Conservation (phyloP, 1,140 invertebrate genomes). For the Drosophila kohkoa region DNA sequence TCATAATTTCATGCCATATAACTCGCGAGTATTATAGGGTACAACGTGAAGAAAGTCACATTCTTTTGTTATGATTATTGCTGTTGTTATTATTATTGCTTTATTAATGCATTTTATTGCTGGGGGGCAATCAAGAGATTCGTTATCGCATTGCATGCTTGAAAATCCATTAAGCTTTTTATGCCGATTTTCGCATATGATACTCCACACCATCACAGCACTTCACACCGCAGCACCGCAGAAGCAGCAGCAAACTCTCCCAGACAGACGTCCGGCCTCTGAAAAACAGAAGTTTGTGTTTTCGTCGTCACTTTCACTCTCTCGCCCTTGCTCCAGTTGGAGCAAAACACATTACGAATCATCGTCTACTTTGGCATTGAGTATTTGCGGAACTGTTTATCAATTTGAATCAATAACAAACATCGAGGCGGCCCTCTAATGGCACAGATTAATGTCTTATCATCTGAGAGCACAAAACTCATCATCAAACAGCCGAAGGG, state of each 20-base stretch:
- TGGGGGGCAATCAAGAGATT: slow-evolving; percentile 42
- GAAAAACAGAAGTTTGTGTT: background rate
- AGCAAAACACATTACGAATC: slow-evolving; percentile 28
- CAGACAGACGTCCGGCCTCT: background rate
- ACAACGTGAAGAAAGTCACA: slow-evolving; percentile 2
- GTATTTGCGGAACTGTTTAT: slow-evolving; percentile 43
- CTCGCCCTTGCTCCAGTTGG: slow-evolving; percentile 49
- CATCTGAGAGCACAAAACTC: slow-evolving; percentile 11
- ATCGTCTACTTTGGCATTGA: background rate
- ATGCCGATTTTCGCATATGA: slow-evolving; percentile 39
- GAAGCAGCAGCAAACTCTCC: background rate
- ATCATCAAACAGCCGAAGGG: background rate
- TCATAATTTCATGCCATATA: background rate
- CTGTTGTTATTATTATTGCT: slow-evolving; percentile 53
- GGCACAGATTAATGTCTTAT: slow-evolving; percentile 55
- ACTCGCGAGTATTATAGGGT: slow-evolving; percentile 10
- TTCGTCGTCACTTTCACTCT: slow-evolving; percentile 39
- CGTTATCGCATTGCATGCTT: slow-evolving; percentile 45
- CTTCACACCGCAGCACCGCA: background rate
- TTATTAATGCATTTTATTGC: slow-evolving; percentile 56
- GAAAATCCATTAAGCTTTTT: slow-evolving; percentile 51
- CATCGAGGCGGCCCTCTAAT: slow-evolving; percentile 34
- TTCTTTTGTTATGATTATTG: slow-evolving; percentile 30
- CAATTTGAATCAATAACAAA: slow-evolving; percentile 51
- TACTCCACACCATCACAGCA: slow-evolving; percentile 1